Base-by-base conservation (phyloP, 2,113 vertebrate genomes). In the Indicator maculatus region DNA sequence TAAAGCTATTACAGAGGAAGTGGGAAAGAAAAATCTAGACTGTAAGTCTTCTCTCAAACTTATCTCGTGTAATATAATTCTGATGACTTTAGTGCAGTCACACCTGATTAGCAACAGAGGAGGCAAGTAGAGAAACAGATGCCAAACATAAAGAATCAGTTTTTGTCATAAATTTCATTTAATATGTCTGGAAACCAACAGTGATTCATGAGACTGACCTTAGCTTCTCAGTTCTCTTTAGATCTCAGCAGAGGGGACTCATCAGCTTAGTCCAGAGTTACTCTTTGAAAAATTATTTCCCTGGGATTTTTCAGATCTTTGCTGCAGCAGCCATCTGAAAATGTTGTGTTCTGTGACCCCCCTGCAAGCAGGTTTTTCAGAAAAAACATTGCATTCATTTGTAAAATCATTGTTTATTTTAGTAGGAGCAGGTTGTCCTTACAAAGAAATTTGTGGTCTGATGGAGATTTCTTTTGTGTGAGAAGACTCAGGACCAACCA, bases 91-190 rank as follows among this genome's bases (percentile, higher is more conserved):
- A 27, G 16, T 55, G 31, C 3, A 60, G 60, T 39, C 60, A 59
- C 38, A 82, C 12, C 16, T 52, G 36, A 66, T 12, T 67, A 52
- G 52, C 8, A 31, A 58, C 0, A 3, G 33, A 33, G 83, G 61
- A 80, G 89, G 47, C 6, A n/a, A 66, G 14, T 2, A 74, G 12
- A 86, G n/a, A 74, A 86, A 67, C 5, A 45, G 39, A 60, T 1
- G 0, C 18, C n/a, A 69, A 8, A 28, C 5, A 33, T 8, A 69
- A 66, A 39, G 23, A 67, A 30, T 6, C 11, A 2, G 1, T 9
- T 31, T 19, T 55, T 41, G 64, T n/a, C 8, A 61, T 44, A 44
- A 44, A 44, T 83, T 59, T 52, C 2, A 63, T 61, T 74, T 74
- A 50, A 55, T 61, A n/a, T 41, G 61, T 5, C 33, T 86, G 60